Evolutionary conservation across 2,888 invertebrate species (phyloP).

Genomic region (Deilephila elpenor): DNA sequence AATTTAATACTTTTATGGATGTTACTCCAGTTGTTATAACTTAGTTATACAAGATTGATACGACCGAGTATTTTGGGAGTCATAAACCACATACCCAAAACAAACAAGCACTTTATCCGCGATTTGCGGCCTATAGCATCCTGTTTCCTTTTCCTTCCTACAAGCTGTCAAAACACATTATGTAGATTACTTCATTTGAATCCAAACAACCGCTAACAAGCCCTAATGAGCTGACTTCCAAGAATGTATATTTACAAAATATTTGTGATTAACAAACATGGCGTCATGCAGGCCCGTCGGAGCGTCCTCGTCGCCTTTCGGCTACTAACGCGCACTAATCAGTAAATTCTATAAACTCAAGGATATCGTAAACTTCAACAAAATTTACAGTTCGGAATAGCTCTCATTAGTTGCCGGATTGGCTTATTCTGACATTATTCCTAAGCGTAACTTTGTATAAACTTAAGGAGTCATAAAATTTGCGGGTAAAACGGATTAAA

Average conservation of each 20-base stretch:
- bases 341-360: conserved; percentile 4
- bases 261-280: conserved; percentile 11
- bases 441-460: neutral
- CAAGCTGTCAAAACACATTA: neutral
- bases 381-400: neutral
- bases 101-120: too few relatives aligned
- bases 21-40: too few relatives aligned
- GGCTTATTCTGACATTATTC: neutral
- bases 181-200: neutral
- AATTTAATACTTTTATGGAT: neutral
- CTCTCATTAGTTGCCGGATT: neutral
- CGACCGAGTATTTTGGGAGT: too few relatives aligned
- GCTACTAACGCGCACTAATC: conserved; percentile 4
- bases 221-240: neutral
- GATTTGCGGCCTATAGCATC: too few relatives aligned
- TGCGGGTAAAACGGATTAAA: neutral
- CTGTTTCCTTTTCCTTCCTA: too few relatives aligned
- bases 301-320: conserved; percentile 8
- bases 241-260: conserved; percentile 6
- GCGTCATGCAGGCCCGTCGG: neutral
- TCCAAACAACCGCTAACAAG: neutral
- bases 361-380: neutral
- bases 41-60: too few relatives aligned
- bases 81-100: too few relatives aligned
- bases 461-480: neutral